Evolutionary conservation across 2,888 invertebrate genomes (phyloP), one percentile per base, ranked within the genome.

Genomic region (Pegoplata infirma): DNA sequence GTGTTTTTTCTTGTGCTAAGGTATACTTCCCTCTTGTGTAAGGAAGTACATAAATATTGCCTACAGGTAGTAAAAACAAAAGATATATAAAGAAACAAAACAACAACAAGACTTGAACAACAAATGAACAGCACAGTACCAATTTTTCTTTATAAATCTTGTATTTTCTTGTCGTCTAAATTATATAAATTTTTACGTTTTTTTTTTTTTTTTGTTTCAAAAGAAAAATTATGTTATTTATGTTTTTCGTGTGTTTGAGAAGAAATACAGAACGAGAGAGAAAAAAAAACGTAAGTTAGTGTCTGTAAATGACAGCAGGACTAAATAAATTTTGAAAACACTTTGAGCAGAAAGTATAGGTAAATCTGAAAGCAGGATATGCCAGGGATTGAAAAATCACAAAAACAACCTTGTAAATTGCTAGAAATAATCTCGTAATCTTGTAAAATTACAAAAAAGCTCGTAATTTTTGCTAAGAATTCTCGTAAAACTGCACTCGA

Each of bases 61-160:
- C 19, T 46, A 51, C 63, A 73, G 77, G 72, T 73, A 77, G 3
- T 17, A 67, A 55, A n/a, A 47, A 56, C 5, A 36, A n/a, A 36
- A 17, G 23, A 16, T 49, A 56, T 21, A 19, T 21, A 32, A 32
- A 10, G 12, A 53, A 19, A 32, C 46, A 36, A 59, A 55, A 12
- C 10, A n/a, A 67, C 8, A 16, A 36, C 36, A 59, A 21, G 28
- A 59, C 6, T n/a, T n/a, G n/a, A 53, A 51, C n/a, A 55, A 61
- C 28, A 59, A 55, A 59, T 32, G 59, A 55, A 72, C 66, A 63
- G n/a, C n/a, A 10, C 56, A 71, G 21, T 36, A 53, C 40, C 53
- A 68, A 67, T 68, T 73, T 73, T 68, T 73, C 56, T 46, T 64
- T 51, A 53, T 64, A 77, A 68, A 73, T 73, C 68, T 68, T 53